Conservation (phyloP, 2,888 invertebrate genomes). For the Drosophila anomelani region DNA sequence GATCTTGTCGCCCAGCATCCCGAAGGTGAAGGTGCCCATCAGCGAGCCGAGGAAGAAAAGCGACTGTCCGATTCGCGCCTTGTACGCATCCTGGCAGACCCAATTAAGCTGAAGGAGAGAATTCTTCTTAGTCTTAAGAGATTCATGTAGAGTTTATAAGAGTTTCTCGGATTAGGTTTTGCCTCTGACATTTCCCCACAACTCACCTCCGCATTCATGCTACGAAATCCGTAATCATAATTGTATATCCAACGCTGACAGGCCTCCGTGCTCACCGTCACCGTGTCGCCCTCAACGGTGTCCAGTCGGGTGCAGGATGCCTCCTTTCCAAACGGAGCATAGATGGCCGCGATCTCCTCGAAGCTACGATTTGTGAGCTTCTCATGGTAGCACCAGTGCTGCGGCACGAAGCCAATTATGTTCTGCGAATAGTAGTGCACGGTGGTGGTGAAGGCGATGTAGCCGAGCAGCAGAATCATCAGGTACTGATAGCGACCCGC, state of each 20-base stretch:
- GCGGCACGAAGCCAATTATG: slow-evolving; percentile 86
- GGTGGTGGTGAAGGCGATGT: slow-evolving; percentile 85
- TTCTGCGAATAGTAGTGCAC: slow-evolving; percentile 87
- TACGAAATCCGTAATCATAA: slow-evolving; percentile 85
- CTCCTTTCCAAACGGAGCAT: slow-evolving; percentile 69
- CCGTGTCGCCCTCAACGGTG: slow-evolving; percentile 57
- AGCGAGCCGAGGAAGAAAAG: slow-evolving; percentile 87
- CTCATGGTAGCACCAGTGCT: slow-evolving; percentile 83
- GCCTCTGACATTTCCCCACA: background rate
- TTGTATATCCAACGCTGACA: slow-evolving; percentile 87
- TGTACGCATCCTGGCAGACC: slow-evolving; percentile 87
- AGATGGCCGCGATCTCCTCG: slow-evolving; percentile 75
- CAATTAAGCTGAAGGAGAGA: slow-evolving; percentile 84
- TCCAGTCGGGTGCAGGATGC: slow-evolving; percentile 78
- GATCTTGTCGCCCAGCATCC: slow-evolving; percentile 86
- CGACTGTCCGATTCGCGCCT: slow-evolving; percentile 86
- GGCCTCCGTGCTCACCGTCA: slow-evolving; percentile 65
- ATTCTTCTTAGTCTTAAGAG: background rate
- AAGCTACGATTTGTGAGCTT: slow-evolving; percentile 68
- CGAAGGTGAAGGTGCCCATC: slow-evolving; percentile 86
- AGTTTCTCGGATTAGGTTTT: background rate
- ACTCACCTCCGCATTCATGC: slow-evolving; percentile 87
- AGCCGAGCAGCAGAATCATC: slow-evolving; percentile 85
- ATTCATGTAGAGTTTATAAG: background rate
- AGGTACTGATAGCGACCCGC: slow-evolving; percentile 86